Conservation (phyloP, 2,797 vertebrate species). For the Sitta carolinensis region DNA sequence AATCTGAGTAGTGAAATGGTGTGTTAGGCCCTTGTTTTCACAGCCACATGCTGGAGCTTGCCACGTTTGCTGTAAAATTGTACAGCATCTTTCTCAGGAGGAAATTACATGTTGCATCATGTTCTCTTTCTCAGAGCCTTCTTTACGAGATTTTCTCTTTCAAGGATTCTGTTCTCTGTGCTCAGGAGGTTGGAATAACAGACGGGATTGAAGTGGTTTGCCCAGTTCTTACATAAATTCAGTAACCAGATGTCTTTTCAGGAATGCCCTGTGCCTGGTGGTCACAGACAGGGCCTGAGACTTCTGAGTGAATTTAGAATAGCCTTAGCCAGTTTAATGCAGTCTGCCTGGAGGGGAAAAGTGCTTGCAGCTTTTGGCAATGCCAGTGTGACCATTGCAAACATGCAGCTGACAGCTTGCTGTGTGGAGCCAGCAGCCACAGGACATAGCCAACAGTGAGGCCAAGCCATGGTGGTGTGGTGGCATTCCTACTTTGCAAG, state of each 20-base stretch:
- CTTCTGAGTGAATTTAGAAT: constrained; percentile 24
- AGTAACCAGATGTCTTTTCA: constrained; percentile 31
- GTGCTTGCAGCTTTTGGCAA: background rate
- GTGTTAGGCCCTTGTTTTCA: constrained; percentile 5
- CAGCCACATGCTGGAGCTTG: background rate
- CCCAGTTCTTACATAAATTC: background rate
- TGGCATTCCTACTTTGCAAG: constrained; percentile 9
- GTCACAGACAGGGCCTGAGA: background rate
- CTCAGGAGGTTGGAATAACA: background rate
- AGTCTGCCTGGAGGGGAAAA: background rate
- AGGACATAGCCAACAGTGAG: background rate
- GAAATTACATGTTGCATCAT: accelerated
- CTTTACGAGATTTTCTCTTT: background rate
- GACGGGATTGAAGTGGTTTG: constrained; percentile 6
- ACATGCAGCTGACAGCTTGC: constrained; percentile 28
- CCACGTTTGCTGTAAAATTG: background rate
- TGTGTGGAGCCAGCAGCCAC: background rate
- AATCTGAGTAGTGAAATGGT: background rate
- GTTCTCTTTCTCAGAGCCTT: background rate
- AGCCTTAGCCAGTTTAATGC: constrained; percentile 1
- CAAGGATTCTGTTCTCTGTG: background rate
- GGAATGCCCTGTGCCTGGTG: background rate
- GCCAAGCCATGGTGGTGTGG: background rate
- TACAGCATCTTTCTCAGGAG: background rate
- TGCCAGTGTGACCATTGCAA: background rate